Base-by-base conservation (phyloP, 2,888 invertebrate genomes). In the Tiphia femorata region DNA sequence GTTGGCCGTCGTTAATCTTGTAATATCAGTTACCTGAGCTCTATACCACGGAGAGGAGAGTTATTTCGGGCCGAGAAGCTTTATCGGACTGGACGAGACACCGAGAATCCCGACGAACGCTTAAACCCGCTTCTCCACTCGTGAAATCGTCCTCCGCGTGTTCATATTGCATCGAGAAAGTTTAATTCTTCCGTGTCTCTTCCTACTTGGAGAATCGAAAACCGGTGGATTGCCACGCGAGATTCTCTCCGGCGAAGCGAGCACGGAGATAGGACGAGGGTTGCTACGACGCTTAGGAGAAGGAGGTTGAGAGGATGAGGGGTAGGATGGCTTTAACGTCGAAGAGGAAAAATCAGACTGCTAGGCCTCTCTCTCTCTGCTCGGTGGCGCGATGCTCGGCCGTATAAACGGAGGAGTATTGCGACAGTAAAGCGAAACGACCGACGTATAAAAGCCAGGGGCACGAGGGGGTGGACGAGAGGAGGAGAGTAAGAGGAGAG, bases 371-470 rank as follows among this genome's bases (percentile, higher is more conserved):
- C 23, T 27, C 10, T 16, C 17, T 37, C 17, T 37, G 4, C 38
- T 40, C 20, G 40, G 20, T 20, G n/a, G 30, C 14, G 12, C 33
- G 14, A 33, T 33, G 12, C 17, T 20, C 6, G 25, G 25, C 19
- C 42, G 27, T 49, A 53, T 44, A 58, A 62, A n/a, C 58, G 57
- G 46, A 58, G 58, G 56, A 57, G 70, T 64, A 75, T 63, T 62
- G 62, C 59, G 61, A 70, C 59, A 70, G 70, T 76, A 73, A 77
- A 75, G 60, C 69, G 72, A 74, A 76, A 77, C 67, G 74, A 67
- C 53, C 65, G 64, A 30, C 64, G 66, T 70, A 73, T 75, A 74
- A 76, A 74, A 75, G 69, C 67, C 65, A 54, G 40, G 42, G 56
- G 47, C 57, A 50, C 29, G 46, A 17, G 33, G 19, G 38, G 33